Percentiles rank a stretch among this genome's conserved stretches.
Conservation (phyloP, 1,140 invertebrate species). For the Pteromalus puparum region DNA sequence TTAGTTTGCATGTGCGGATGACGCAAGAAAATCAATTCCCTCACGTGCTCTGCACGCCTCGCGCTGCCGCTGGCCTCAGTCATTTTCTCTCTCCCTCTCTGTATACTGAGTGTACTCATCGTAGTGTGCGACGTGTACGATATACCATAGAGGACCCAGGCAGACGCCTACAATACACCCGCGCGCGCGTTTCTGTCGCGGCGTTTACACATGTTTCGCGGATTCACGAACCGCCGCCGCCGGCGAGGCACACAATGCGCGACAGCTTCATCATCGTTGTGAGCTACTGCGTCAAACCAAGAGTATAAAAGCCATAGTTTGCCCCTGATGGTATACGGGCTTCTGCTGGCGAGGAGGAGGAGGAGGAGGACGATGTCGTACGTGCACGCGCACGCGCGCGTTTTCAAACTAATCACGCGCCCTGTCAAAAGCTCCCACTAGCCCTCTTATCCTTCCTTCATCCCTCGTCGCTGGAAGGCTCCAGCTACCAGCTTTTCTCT, state of each 20-base stretch:
- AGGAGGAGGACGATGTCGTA: background rate
- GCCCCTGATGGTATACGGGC: background rate
- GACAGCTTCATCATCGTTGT: conserved; percentile 63
- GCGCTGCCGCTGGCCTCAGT: conserved; percentile 1
- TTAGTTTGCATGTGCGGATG: conserved; percentile 32
- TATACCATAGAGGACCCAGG: background rate
- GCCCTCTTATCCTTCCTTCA: conserved; percentile 24
- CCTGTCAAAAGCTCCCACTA: conserved; percentile 46
- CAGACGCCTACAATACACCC: background rate
- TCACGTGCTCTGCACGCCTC: background rate
- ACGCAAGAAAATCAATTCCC: conserved; percentile 50
- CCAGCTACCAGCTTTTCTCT: background rate
- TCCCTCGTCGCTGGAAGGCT: background rate
- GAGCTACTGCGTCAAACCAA: background rate
- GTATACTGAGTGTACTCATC: too few relatives aligned
- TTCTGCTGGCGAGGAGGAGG: background rate
- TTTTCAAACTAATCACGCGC: conserved; percentile 60
- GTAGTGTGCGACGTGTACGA: background rate
- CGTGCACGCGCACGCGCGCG: background rate
- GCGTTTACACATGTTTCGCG: conserved; percentile 68
- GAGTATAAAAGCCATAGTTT: background rate
- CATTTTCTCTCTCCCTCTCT: background rate
- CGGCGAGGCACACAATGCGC: conserved; percentile 59
- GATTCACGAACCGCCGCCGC: conserved; percentile 52
- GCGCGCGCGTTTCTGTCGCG: conserved; percentile 30